phyloP scores from a whole-genome alignment of 2,113 vertebrate species.

The Microtus montanus region DNA sequence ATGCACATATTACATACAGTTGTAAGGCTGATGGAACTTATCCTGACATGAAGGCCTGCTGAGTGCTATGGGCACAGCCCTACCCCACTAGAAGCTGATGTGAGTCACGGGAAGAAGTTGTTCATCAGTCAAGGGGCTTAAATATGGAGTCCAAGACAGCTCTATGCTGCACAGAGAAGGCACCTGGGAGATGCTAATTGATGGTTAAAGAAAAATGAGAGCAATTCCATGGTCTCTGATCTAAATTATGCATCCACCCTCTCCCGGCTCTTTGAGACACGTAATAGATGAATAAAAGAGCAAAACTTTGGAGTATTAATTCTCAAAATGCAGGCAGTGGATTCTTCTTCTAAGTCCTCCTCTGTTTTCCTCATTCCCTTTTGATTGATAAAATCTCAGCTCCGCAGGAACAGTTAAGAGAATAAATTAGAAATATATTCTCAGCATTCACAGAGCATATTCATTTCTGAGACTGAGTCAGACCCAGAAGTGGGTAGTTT shows the following conservation, averaged over 20 bases:
- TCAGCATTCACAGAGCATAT: background rate
- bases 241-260: slow-evolving; percentile 59
- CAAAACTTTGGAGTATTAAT: slow-evolving; percentile 31
- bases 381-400: slow-evolving; percentile 50
- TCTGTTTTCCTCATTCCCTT: slow-evolving; percentile 28
- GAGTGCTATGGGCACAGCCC: background rate
- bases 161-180: background rate
- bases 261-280: background rate
- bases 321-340: slow-evolving; percentile 24
- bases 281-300: slow-evolving; percentile 58
- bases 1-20: background rate
- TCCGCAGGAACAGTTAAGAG: background rate
- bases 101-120: background rate
- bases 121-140: slow-evolving; percentile 25
- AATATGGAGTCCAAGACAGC: background rate
- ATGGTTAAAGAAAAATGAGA: slow-evolving; percentile 37
- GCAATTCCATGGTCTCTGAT: slow-evolving; percentile 41
- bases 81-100: background rate
- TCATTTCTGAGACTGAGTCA: background rate
- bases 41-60: background rate
- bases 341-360: slow-evolving; percentile 45
- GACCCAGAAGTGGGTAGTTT: background rate
- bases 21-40: background rate
- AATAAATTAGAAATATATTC: slow-evolving; percentile 2
- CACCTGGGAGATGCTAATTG: slow-evolving; percentile 14